Evolutionary conservation across 2,888 invertebrate species (phyloP), one percentile per base, ranked within the genome.

Genomic region (Aphodius granarius): DNA sequence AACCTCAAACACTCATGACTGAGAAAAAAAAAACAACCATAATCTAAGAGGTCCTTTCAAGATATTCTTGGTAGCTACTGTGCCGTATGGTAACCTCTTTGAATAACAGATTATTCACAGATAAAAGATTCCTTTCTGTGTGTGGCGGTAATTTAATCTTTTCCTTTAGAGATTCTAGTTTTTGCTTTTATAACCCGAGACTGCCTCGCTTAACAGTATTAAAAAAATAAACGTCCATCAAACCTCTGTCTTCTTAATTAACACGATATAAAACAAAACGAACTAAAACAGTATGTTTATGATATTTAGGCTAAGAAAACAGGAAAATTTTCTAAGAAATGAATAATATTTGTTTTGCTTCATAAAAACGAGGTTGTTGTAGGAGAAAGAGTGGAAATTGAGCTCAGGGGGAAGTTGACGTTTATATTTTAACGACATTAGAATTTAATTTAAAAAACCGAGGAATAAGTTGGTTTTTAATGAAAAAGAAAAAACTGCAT

Each of bases 401-500:
- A 43, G 43, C 43, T 13, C 43, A 13, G 43, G 43, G 43, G 43
- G 9, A 43, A 43, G 43, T 43, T 43, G 43, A 43, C 43, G 43
- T 43, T 43, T 43, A 43, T 43, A 43, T 13, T 43, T 43, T 43
- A 43, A 43, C 43, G 68, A 68, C 66, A 20, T 66, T 66, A 66
- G 21, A 68, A 68, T 68, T 68, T 68, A 68, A 68, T 68, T 68
- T 68, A 20, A 20, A n/a, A 68, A 68, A 43, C 43, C 43, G 68
- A 68, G 21, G 22, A 68, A 68, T 21, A 68, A 68, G 68, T 68
- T 68, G 43, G 43, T 68, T 68, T n/a, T 20, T n/a, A 20, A n/a
- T n/a, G 21, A 68, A n/a, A 68, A 68, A 65, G 18, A 65, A 65
- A 68, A 68, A 68, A 68, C 68, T 68, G 20, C 22, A 68, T 68